phyloP scores from a whole-genome alignment of 2,113 vertebrate species.

The Tupaia tana region DNA sequence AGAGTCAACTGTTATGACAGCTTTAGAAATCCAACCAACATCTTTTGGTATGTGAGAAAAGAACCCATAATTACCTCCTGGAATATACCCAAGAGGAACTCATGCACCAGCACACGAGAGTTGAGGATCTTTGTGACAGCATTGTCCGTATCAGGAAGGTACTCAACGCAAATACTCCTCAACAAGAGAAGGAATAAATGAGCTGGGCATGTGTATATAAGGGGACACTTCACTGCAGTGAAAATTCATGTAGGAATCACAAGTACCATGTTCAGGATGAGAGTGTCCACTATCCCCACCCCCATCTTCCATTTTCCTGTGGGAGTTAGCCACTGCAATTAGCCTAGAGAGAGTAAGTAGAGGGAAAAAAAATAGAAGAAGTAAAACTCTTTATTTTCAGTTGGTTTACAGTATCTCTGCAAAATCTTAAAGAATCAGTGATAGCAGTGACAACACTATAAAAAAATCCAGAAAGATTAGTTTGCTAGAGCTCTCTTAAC shows the following conservation, averaged over 20 bases:
- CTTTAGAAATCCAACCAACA: neutral
- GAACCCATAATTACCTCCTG: no score
- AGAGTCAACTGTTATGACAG: neutral
- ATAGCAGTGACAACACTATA: rapidly evolving
- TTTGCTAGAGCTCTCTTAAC: rapidly evolving
- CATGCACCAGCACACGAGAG: neutral
- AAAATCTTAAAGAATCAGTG: no score
- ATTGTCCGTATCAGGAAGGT: neutral
- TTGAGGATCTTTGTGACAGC: rapidly evolving
- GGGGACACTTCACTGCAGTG: rapidly evolving
- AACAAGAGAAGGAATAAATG: rapidly evolving
- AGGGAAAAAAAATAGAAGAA: neutral
- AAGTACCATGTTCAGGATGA: rapidly evolving
- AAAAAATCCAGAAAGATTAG: neutral
- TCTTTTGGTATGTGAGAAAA: neutral
- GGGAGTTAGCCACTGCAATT: rapidly evolving
- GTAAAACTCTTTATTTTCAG: neutral
- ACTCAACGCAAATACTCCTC: rapidly evolving
- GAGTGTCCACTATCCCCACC: neutral
- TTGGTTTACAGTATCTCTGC: rapidly evolving
- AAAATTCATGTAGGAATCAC: no score
- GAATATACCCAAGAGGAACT: rapidly evolving
- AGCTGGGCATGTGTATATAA: rapidly evolving
- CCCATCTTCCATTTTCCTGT: neutral
- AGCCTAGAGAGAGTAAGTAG: neutral